Evolutionary conservation across 2,113 vertebrate genomes (phyloP), one percentile per base, ranked within the genome.

Genomic region (Noctilio leporinus): DNA sequence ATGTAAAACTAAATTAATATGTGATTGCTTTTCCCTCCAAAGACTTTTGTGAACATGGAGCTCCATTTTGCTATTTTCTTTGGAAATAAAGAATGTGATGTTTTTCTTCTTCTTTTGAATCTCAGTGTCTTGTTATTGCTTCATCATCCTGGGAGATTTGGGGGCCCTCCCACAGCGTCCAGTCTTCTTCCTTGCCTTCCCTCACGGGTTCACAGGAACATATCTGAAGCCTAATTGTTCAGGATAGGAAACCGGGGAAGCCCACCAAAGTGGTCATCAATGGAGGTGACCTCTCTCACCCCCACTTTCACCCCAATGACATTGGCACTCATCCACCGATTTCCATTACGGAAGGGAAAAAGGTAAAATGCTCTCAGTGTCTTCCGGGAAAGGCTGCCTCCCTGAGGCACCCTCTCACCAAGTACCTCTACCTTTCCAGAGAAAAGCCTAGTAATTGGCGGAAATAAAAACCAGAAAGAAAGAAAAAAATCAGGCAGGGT

Each of bases 1-100:
- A 96, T 98, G 98, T 98, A 98, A 96, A 95, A 97, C 72, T 82
- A 40, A n/a, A 96, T 96, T 96, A 24, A 93, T 97, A 96, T 96
- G 86, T 80, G 85, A 69, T 77, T 65, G 82, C 90, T 97, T 96
- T 96, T 92, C 95, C 67, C 93, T 92, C 95, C 49, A 92, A 97
- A 97, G 91, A 94, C 49, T 92, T 96, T 96, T 92, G 81, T 95
- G 90, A 33, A 93, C 82, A 38, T 64, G 94, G 76, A 96, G 72
- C 88, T 96, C 89, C 73, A 83, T 90, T 89, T 92, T 82, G 86
- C 76, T 84, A 93, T 95, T 95, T 88, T 57, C 40, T 96, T 94
- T 86, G 95, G 70, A 97, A 98, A 97, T 97, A 95, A 90, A 92
- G 47, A 57, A 55, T 69, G 82, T 97, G 95, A 75, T 90, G 70